Conservation (phyloP, 2,113 vertebrate species). For the Rhinoderma darwinii region DNA sequence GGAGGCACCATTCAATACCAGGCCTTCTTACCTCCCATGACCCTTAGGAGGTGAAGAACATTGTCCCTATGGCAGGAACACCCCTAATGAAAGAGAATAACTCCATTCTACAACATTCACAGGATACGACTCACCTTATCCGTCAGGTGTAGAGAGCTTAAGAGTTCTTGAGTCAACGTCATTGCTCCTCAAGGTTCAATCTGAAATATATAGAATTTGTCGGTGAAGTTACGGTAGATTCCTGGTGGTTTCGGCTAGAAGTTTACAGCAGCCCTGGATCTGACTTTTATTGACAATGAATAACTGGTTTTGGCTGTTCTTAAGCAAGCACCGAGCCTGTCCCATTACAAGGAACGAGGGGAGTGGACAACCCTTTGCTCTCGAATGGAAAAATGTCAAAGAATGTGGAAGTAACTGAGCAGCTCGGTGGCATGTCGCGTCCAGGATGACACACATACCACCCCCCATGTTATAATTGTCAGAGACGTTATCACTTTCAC, state of each 20-base stretch:
- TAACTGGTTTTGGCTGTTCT: constrained; percentile 57
- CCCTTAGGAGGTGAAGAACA: background rate
- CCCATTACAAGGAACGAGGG: constrained; percentile 2
- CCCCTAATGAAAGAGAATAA: no score
- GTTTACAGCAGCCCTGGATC: background rate
- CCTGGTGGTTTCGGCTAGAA: background rate
- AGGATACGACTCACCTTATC: constrained; percentile 62
- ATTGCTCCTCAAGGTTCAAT: background rate
- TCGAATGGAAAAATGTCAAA: constrained; percentile 47
- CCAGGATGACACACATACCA: background rate
- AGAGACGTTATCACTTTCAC: background rate
- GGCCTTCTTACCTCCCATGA: background rate
- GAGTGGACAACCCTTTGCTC: constrained; percentile 12
- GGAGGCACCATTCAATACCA: background rate
- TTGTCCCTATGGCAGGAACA: background rate
- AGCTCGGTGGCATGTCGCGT: background rate
- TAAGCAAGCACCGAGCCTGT: constrained; percentile 42
- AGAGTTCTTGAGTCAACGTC: constrained; percentile 65
- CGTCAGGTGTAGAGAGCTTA: constrained; percentile 64
- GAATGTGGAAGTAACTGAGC: constrained; percentile 42
- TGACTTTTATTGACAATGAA: constrained; percentile 2
- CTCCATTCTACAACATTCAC: background rate
- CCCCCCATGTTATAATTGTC: background rate
- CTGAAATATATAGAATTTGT: constrained; percentile 17
- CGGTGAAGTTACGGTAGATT: background rate